Evolutionary conservation across 2,113 vertebrate species (phyloP).

Genomic region (Podarcis muralis): DNA sequence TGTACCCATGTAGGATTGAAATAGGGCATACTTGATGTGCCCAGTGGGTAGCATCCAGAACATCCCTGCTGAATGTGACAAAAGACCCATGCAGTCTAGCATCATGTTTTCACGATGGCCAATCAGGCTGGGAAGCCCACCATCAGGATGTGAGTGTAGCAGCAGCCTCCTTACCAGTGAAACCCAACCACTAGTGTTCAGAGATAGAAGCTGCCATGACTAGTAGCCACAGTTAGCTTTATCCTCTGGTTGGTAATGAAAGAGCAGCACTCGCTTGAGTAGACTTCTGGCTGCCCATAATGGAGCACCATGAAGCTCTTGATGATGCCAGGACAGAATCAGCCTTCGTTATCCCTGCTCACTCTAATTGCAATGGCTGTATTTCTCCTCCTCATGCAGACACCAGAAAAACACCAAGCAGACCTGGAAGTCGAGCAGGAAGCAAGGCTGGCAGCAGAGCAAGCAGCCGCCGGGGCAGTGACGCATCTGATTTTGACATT

Average conservation of each 20-base stretch:
- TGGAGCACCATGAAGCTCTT: not conserved
- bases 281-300: not conserved
- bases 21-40: not conserved
- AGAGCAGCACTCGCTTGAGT: not conserved
- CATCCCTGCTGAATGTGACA: too few species aligned
- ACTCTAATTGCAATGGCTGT: not conserved
- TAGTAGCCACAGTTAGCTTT: too few species aligned
- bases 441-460: conserved; percentile 97
- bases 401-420: conserved; percentile 82
- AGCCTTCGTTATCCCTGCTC: not conserved
- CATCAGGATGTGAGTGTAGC: too few species aligned
- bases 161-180: too few species aligned
- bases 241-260: not conserved
- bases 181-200: too few species aligned
- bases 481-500: conserved; percentile 98
- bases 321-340: not conserved
- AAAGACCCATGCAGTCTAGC: too few species aligned
- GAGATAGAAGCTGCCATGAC: too few species aligned
- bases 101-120: too few species aligned
- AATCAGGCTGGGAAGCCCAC: too few species aligned
- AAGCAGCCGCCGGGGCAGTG: conserved; percentile 94
- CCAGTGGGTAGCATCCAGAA: not conserved
- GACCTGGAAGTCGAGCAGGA: conserved; percentile 84
- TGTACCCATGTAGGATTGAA: not conserved
- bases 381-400: conserved; percentile 72